Evolutionary conservation across 2,113 vertebrate species (phyloP).

Genomic region (Orthonyx spaldingii): DNA sequence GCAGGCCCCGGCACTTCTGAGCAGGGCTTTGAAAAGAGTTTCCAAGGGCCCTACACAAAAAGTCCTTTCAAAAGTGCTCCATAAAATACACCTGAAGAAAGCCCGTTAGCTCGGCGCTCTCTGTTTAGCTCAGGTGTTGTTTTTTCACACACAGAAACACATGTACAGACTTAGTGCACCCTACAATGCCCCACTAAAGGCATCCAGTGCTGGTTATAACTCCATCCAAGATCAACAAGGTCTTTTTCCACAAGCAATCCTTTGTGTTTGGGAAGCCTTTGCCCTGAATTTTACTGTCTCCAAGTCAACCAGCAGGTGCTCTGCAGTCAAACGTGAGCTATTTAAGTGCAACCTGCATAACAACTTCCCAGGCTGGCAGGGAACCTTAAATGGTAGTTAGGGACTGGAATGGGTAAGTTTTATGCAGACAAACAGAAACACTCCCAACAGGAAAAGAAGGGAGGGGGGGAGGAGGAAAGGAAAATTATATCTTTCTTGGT

Average conservation of each 20-base stretch:
- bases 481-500: slow-evolving; percentile 25
- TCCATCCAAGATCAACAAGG: slow-evolving; percentile 56
- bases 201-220: slow-evolving; percentile 21
- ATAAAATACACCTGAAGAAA: slow-evolving; percentile 52
- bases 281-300: slow-evolving; percentile 58
- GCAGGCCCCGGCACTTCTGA: neutral
- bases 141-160: slow-evolving; percentile 50
- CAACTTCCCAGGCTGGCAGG: slow-evolving; percentile 24
- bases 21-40: neutral
- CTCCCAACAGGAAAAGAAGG: slow-evolving; percentile 12
- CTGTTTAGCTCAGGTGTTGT: slow-evolving; percentile 49
- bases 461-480: neutral
- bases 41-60: slow-evolving; percentile 39
- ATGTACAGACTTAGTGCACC: neutral
- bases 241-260: slow-evolving; percentile 53
- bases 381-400: neutral
- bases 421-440: slow-evolving; percentile 41
- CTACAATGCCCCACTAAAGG: slow-evolving; percentile 43
- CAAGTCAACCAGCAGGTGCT: slow-evolving; percentile 50
- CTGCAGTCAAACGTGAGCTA: slow-evolving; percentile 10
- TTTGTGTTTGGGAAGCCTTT: slow-evolving; percentile 57
- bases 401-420: neutral
- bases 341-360: slow-evolving; percentile 43
- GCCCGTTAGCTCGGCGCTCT: neutral
- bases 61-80: slow-evolving; percentile 13